phyloP scores from a whole-genome alignment of 2,888 invertebrate species.

The Scaptodrosophila latifasciaeformis region DNA sequence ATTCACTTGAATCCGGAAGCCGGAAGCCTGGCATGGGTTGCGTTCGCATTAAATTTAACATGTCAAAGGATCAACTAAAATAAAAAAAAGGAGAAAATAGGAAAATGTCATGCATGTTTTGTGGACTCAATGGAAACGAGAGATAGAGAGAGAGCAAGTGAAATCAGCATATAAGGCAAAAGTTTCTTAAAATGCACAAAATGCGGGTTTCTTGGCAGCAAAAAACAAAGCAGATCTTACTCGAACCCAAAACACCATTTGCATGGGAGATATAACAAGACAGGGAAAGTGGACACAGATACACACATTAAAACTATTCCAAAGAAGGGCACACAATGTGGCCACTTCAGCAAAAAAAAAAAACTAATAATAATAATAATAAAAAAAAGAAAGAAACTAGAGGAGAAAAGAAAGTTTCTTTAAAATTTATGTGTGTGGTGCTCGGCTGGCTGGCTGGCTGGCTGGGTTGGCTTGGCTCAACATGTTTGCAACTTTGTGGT shows the following conservation, averaged over 20 bases:
- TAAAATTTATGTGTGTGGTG: constrained; percentile 42
- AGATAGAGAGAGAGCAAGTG: constrained; percentile 5
- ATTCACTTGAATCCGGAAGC: background rate
- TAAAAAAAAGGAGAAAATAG: constrained; percentile 11
- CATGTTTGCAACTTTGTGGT: constrained; percentile 67
- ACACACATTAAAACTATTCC: constrained; percentile 41
- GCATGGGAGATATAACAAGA: constrained; percentile 50
- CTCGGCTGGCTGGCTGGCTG: constrained; percentile 5
- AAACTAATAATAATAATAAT: background rate
- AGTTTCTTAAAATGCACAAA: constrained; percentile 44
- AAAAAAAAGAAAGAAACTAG: background rate
- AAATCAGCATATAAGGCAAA: constrained; percentile 55
- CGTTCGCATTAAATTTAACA: constrained; percentile 64
- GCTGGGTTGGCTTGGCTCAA: constrained; percentile 31
- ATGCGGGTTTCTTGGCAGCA: constrained; percentile 5
- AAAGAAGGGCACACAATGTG: constrained; percentile 21
- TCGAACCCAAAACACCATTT: constrained; percentile 57
- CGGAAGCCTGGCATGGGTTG: constrained; percentile 1
- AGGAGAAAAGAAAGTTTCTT: constrained; percentile 10
- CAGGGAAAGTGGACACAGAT: constrained; percentile 16
- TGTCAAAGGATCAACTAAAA: constrained; percentile 65
- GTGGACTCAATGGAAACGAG: background rate
- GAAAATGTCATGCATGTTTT: constrained; percentile 1
- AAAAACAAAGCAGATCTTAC: no score
- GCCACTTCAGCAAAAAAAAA: constrained; percentile 27